phyloP scores from a whole-genome alignment of 1,140 invertebrate genomes.

The Polypedilum vanderplanki region DNA sequence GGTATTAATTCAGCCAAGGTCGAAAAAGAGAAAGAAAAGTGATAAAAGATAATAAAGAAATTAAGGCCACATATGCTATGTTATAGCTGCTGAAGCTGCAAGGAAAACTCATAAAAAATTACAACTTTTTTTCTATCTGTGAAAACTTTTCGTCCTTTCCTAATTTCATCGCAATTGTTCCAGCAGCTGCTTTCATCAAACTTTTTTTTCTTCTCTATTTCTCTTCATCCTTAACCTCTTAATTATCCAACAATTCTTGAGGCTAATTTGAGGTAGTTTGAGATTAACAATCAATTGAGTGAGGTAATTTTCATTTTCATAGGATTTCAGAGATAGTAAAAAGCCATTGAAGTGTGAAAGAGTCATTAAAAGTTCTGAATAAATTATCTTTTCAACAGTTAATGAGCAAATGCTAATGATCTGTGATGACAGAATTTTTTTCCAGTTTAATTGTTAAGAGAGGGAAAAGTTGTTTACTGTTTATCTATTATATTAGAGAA shows the following conservation, averaged over 20 bases:
- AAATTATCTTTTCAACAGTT: no score
- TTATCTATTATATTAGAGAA: background rate
- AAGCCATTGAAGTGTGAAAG: no score
- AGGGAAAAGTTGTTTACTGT: slow-evolving; percentile 19
- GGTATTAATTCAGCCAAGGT: background rate
- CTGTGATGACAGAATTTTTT: no score
- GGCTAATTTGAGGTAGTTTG: no score
- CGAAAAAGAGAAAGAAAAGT: background rate
- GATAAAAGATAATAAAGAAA: slow-evolving; percentile 20
- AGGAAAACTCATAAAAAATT: slow-evolving; percentile 26
- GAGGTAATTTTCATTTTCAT: background rate
- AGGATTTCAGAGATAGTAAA: no score
- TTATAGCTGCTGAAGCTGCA: background rate
- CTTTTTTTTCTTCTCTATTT: background rate
- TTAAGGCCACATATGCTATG: slow-evolving; percentile 19
- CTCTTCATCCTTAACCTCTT: background rate
- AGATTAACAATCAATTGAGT: background rate
- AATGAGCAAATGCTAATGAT: no score
- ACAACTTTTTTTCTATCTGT: background rate
- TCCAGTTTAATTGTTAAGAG: slow-evolving; percentile 8
- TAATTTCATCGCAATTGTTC: slow-evolving; percentile 18
- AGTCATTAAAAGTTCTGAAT: no score
- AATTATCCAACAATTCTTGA: background rate
- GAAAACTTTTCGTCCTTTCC: background rate
- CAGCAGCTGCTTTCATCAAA: background rate